Conservation (phyloP, 2,888 invertebrate species). For the Andrena hattorfiana region DNA sequence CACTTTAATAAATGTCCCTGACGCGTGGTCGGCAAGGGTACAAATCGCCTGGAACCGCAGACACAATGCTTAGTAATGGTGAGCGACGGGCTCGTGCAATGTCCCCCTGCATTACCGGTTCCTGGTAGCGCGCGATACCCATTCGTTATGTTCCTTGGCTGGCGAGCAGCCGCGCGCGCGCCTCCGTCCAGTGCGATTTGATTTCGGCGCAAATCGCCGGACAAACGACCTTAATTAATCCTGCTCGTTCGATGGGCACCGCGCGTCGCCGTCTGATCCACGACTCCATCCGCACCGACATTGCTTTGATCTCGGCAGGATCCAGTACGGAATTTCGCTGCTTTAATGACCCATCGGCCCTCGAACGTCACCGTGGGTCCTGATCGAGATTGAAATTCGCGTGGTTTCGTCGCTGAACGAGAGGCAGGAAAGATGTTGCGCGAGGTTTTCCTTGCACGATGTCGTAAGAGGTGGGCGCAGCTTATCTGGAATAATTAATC, state of each 20-base stretch:
- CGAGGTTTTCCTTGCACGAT: too few relatives aligned
- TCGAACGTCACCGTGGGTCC: not conserved
- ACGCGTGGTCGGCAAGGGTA: constrained; percentile 79
- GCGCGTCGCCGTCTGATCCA: constrained; percentile 53
- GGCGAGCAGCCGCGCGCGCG: constrained; percentile 38
- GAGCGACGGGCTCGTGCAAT: constrained; percentile 76
- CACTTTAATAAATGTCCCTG: constrained; percentile 81
- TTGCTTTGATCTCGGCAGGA: constrained; percentile 34
- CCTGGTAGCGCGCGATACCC: constrained; percentile 70
- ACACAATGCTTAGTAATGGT: constrained; percentile 83
- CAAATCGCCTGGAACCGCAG: constrained; percentile 82
- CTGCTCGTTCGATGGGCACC: constrained; percentile 46
- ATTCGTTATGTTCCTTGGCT: constrained; percentile 79
- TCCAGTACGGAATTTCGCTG: constrained; percentile 5
- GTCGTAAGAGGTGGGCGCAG: not conserved
- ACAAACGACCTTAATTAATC: constrained; percentile 83
- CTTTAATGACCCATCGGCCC: constrained; percentile 19
- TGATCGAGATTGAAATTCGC: not conserved
- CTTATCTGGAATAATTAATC: not conserved
- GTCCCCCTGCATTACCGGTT: constrained; percentile 63
- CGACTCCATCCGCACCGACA: constrained; percentile 52
- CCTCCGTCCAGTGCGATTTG: constrained; percentile 76
- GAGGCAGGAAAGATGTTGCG: not conserved
- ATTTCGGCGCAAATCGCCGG: constrained; percentile 77
- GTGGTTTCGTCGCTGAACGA: not conserved